Evolutionary conservation across 2,113 vertebrate species (phyloP).

Genomic region (Mirza zaza): DNA sequence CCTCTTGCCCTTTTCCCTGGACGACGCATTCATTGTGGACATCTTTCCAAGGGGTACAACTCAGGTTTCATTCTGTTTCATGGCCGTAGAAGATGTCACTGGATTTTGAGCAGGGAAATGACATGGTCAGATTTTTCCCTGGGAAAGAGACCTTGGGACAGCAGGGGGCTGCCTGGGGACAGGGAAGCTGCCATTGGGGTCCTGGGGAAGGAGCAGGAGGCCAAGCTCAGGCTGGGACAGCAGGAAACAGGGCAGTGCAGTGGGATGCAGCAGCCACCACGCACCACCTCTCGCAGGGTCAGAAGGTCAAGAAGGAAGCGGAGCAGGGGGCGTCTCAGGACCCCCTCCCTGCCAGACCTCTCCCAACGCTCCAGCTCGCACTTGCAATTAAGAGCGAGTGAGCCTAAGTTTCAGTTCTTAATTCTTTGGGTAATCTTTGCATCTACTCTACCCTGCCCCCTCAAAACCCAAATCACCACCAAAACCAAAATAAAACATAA

Average conservation of each 20-base stretch:
- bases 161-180: neutral
- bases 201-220: neutral
- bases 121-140: neutral
- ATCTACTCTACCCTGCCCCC: neutral
- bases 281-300: neutral
- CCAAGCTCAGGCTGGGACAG: neutral
- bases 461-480: neutral
- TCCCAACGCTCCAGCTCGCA: neutral
- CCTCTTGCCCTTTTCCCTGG: neutral
- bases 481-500: neutral
- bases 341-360: neutral
- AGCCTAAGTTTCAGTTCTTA: neutral
- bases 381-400: neutral
- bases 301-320: neutral
- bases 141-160: neutral
- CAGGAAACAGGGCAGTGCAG: neutral
- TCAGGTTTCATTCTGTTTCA: neutral
- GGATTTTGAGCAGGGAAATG: neutral
- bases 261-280: neutral
- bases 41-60: neutral
- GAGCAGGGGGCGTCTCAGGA: too few relatives aligned
- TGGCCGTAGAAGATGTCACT: neutral
- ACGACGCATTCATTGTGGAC: neutral
- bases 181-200: neutral
- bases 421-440: neutral